Base-by-base conservation (phyloP, 2,797 vertebrate genomes). In the Phrynocephalus forsythii region DNA sequence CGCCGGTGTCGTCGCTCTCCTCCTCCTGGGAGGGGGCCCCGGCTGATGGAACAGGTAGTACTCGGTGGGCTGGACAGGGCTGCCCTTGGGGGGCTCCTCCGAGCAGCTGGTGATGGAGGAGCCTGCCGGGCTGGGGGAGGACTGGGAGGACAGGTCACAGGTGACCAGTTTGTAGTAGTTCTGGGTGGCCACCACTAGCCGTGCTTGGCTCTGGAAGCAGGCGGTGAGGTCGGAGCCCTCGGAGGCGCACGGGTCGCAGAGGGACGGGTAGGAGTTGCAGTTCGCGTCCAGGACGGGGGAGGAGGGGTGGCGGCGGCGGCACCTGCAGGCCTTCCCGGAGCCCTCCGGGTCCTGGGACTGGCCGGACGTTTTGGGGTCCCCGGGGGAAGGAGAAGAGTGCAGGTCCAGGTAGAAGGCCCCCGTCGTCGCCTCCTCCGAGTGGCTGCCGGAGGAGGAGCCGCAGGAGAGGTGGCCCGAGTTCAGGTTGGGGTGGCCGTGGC, bases 81-180 rank as follows among this genome's bases (percentile, higher is more conserved):
- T 99, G 78, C 96, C 97, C 94, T 97, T 97, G 95, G 97, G 97
- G 91, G 97, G 98, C 88, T 99, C 98, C 76, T 99, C 98, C 0
- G 98, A 99, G 96, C 98, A 99, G 95, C 99, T 99, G 90, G 98
- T 98, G 92, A 97, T 97, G 1, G 98, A 98, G 20, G 99, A 99
- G 68, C 98, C 98, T 0, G 95, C 98, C 0, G 98, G 98, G 91
- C 98, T 99, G 2, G 98, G 98, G 1, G 99, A 98, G 0, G 99
- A 99, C 91, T 99, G 99, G 69, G 98, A 98, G 16, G 98, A 99
- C 77, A 99, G 96, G 95, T 99, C 99, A 75, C 99, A 99, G 0
- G 99, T 99, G 88, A 99, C 99, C 94, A 99, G 96, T 90, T 99
- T 99, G 87, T 99, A 99, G 91, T 99, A 99, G 96, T 99, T 99